Base-by-base conservation (phyloP, 2,113 vertebrate genomes). In the Passer montanus region DNA sequence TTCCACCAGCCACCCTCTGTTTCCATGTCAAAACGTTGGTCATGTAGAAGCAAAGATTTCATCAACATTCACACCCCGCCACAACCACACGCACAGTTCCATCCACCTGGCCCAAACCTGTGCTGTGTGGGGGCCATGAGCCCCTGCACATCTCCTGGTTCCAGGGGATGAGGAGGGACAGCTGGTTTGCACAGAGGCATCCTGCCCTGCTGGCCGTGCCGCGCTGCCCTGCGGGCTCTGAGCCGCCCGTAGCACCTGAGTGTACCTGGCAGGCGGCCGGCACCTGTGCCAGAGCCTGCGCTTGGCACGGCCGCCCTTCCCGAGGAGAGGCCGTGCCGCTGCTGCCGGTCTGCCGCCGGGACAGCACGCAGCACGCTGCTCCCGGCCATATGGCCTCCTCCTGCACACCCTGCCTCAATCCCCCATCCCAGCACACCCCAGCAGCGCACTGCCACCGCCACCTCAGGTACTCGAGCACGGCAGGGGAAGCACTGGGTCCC, bases 301-400 rank as follows among this genome's bases (percentile, higher is more conserved):
- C 91, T 95, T 96, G 97, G 97, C 95, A 95, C 15, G 1, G 85
- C 28, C 7, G 2, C 66, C 58, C 60, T 95, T 93, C 89, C 93
- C 8, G 9, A 63, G 76, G 84, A 96, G 92, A 90, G 27, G 80
- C 73, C 64, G 11, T 66, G 90, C 69, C 10, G 7, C 66, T 73
- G 87, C 89, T 91, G 94, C 95, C 69, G 22, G 91, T 86, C 94
- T 93, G 80, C 80, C 16, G 6, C 72, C 31, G 15, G n/a, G 55
- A 70, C 23, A 2, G 88, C 73, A 66, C 1, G 1, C 88, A 15
- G 8, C 95, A 90, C 11, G 31, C 91, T 94, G 92, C 84, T 92
- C 52, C 89, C 1, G 22, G 83, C 94, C 96, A 97, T 97, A 96
- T 97, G 95, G 95, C 72, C 82, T 56, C n/a, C 73, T 81, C 81